These are phyloP conservation scores for Autographa pulchrina DNA, from an alignment of 2,888 invertebrate genomes.

Conservation along the genomic window DNA sequence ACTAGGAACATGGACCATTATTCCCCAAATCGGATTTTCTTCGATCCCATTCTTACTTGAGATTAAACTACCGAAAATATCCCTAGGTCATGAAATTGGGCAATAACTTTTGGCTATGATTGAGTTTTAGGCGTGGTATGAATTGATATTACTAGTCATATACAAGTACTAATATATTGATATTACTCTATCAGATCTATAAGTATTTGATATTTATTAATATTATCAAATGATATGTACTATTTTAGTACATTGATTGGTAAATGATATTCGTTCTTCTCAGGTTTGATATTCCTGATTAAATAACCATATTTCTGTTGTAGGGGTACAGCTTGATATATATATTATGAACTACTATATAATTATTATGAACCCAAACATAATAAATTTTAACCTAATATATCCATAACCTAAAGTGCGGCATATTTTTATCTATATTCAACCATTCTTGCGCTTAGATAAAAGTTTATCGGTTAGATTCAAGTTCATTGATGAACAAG, in stretches of 20 bases:
- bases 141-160: slow-evolving; percentile 43
- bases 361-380: too few species aligned
- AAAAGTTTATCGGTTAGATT: not conserved
- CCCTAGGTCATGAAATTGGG: slow-evolving; percentile 57
- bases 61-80: slow-evolving; percentile 57
- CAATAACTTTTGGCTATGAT: slow-evolving; percentile 55
- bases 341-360: too few species aligned
- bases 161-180: slow-evolving; percentile 14
- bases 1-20: slow-evolving; percentile 42
- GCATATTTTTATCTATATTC: too few species aligned
- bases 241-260: slow-evolving; percentile 15
- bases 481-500: not conserved
- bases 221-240: slow-evolving; percentile 7
- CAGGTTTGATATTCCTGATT: not conserved
- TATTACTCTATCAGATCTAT: too few species aligned
- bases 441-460: not conserved
- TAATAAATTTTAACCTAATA: too few species aligned
- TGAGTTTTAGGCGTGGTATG: slow-evolving; percentile 50
- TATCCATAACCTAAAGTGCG: too few species aligned
- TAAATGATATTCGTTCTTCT: not conserved
- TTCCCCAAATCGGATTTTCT: slow-evolving; percentile 49
- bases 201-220: slow-evolving; percentile 21
- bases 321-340: too few species aligned
- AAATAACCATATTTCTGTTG: too few species aligned
- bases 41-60: slow-evolving; percentile 54